phyloP scores from a whole-genome alignment of 2,888 invertebrate genomes.

The Drosophila neotestacea region DNA sequence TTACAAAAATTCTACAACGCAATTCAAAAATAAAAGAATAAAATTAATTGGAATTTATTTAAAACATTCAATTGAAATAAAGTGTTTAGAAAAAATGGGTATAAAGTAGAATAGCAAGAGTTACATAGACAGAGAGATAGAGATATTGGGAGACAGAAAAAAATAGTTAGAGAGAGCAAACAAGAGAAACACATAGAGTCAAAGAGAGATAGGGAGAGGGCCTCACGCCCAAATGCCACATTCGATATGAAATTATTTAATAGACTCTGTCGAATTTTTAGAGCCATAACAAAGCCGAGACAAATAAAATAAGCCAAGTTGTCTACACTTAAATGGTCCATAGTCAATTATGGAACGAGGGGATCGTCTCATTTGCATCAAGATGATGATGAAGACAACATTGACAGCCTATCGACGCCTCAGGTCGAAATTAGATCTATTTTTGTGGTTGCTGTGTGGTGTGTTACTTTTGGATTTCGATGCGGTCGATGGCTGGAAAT shows the following conservation, averaged over 20 bases:
- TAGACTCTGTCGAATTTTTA: conserved; percentile 37
- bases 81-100: not conserved
- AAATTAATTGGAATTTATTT: not conserved
- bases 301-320: conserved; percentile 24
- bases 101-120: too few species aligned
- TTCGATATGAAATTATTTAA: conserved; percentile 48
- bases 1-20: not conserved
- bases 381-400: conserved; percentile 34
- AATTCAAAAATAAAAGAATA: not conserved
- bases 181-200: conserved; percentile 1
- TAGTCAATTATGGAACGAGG: conserved; percentile 47
- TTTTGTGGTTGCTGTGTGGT: conserved; percentile 15
- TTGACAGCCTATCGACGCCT: conserved; percentile 32
- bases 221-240: conserved; percentile 3
- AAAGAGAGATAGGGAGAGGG: not conserved
- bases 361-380: conserved; percentile 60
- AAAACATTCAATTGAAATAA: not conserved
- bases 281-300: conserved; percentile 25
- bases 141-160: not conserved
- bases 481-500: conserved; percentile 47
- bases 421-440: conserved; percentile 18
- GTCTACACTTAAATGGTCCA: conserved; percentile 19
- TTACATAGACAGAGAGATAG: too few species aligned
- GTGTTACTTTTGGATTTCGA: conserved; percentile 17
- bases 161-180: not conserved